A percentile compares a stretch with the other conserved stretches of the same genome.
phyloP scores from a whole-genome alignment of 2,797 vertebrate species.

The Sebastes elongatus region DNA sequence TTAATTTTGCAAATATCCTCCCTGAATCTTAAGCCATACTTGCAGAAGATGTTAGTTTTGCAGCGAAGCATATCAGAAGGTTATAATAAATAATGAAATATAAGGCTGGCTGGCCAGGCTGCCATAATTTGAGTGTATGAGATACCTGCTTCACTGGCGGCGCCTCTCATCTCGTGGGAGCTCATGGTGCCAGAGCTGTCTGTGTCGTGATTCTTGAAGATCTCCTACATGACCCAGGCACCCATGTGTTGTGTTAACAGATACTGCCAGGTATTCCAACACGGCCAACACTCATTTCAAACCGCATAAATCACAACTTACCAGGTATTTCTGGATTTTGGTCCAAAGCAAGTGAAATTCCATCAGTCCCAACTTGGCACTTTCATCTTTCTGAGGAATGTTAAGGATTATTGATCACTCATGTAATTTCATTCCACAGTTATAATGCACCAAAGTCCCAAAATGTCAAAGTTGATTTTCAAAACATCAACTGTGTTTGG shows the following conservation, averaged over 20 bases:
- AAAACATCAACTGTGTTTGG: not conserved
- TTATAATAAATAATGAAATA: not conserved
- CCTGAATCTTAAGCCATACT: not conserved
- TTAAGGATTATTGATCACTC: constrained; percentile 31
- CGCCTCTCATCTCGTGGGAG: constrained; percentile 81
- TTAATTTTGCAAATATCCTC: not conserved
- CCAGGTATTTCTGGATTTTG: constrained; percentile 83
- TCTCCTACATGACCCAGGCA: constrained; percentile 61
- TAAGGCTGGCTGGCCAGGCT: not conserved
- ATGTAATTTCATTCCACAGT: not conserved
- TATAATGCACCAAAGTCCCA: not conserved
- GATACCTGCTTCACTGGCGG: constrained; percentile 77
- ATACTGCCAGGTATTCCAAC: not conserved
- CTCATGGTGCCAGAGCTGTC: constrained; percentile 85
- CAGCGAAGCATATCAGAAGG: not conserved
- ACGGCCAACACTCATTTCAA: not conserved
- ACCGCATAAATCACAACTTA: constrained; percentile 33
- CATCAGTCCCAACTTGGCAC: constrained; percentile 68
- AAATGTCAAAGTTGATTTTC: not conserved
- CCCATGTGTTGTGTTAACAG: not conserved
- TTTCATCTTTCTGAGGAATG: constrained; percentile 78
- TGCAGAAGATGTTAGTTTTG: not conserved
- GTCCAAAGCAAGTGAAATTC: constrained; percentile 81
- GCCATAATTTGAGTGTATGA: fast-evolving
- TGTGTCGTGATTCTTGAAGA: constrained; percentile 76